phyloP scores from a whole-genome alignment of 2,797 vertebrate species.

The Gymnodraco acuticeps region DNA sequence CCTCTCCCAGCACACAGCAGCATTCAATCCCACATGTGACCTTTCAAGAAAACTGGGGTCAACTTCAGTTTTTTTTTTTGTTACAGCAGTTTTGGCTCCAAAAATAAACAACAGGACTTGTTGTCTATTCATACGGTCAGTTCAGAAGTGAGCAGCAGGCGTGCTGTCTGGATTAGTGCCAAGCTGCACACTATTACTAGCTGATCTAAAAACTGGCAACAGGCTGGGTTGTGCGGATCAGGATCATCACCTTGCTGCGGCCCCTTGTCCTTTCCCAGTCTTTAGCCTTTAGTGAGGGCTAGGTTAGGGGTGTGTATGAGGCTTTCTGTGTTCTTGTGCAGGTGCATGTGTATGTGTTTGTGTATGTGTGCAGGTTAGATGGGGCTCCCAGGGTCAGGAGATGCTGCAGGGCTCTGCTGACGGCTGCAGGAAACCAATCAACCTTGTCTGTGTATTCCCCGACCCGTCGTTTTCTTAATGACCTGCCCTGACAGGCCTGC shows the following conservation, averaged over 20 bases:
- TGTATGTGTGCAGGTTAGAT: slow-evolving; percentile 63
- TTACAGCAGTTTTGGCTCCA: slow-evolving; percentile 25
- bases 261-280: slow-evolving; percentile 24
- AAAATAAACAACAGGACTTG: slow-evolving; percentile 27
- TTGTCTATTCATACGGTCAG: slow-evolving; percentile 33
- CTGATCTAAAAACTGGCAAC: slow-evolving; percentile 60
- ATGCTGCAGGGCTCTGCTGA: slow-evolving; percentile 83
- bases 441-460: slow-evolving; percentile 84
- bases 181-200: slow-evolving; percentile 53
- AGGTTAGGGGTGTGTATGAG: slow-evolving; percentile 1
- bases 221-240: slow-evolving; percentile 50
- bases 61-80: slow-evolving; percentile 47
- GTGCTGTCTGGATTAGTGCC: slow-evolving; percentile 58
- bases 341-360: slow-evolving; percentile 45
- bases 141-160: slow-evolving; percentile 44
- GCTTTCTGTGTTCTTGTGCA: slow-evolving; percentile 28
- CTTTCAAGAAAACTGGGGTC: slow-evolving; percentile 76
- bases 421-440: slow-evolving; percentile 84
- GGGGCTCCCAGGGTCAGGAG: slow-evolving; percentile 74
- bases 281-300: slow-evolving; percentile 40
- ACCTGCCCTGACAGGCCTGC: slow-evolving; percentile 81
- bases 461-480: slow-evolving; percentile 84
- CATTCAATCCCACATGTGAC: slow-evolving; percentile 73
- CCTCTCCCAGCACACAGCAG: slow-evolving; percentile 44
- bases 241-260: slow-evolving; percentile 51